phyloP scores from a whole-genome alignment of 2,888 invertebrate species.

The Tanypteryx hageni region DNA sequence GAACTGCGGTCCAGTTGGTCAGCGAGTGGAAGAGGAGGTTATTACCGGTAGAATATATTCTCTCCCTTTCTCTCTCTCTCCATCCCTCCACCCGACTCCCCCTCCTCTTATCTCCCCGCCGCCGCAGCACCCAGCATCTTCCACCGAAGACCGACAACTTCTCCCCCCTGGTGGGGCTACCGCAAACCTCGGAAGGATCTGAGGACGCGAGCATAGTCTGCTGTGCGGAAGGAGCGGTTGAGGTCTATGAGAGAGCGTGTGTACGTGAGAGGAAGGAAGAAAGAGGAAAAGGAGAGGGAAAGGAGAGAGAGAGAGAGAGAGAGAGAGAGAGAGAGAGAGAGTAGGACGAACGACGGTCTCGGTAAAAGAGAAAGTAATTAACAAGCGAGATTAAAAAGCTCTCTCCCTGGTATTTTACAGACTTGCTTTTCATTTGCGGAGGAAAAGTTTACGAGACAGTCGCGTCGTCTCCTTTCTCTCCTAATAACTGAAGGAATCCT shows the following conservation, averaged over 20 bases:
- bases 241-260: slow-evolving; percentile 16
- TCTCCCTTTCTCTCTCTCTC: background rate
- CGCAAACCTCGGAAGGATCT: slow-evolving; percentile 58
- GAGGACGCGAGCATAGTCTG: background rate
- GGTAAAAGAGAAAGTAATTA: slow-evolving; percentile 10
- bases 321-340: background rate
- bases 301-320: too few species aligned
- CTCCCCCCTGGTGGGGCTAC: slow-evolving; percentile 58
- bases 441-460: background rate
- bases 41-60: slow-evolving; percentile 1
- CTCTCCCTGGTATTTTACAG: background rate
- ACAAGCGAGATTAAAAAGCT: slow-evolving; percentile 9
- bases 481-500: too few species aligned
- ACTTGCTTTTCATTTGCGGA: slow-evolving; percentile 24
- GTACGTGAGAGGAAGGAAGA: background rate
- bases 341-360: background rate
- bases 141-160: slow-evolving; percentile 59
- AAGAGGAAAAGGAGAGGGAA: background rate
- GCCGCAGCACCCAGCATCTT: slow-evolving; percentile 41
- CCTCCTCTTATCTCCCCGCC: background rate
- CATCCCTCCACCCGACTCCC: background rate
- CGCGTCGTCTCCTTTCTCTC: background rate
- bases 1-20: slow-evolving; percentile 58
- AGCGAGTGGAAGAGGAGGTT: slow-evolving; percentile 52
- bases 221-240: background rate